phyloP scores from a whole-genome alignment of 2,888 invertebrate genomes.

The Phyllotreta striolata region DNA sequence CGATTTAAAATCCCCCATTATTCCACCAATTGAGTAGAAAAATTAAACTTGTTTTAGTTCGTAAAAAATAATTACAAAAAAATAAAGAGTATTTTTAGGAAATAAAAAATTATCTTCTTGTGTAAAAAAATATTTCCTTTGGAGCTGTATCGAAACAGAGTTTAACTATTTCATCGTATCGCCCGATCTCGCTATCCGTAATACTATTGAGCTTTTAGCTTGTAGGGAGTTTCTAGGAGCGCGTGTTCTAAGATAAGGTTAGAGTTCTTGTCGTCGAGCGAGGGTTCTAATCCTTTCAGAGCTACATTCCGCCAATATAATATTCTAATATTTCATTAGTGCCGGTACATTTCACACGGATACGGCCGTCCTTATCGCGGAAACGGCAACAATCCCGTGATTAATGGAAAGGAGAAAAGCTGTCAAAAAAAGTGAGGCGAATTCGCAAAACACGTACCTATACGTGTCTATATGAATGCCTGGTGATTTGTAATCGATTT shows the following conservation, averaged over 20 bases:
- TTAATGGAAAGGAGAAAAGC: constrained; percentile 16
- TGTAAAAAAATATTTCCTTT: no score
- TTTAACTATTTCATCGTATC: no score
- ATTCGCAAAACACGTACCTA: constrained; percentile 12
- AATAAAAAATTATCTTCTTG: no score
- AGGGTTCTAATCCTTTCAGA: constrained; percentile 10
- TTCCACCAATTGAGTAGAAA: no score
- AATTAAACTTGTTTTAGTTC: no score
- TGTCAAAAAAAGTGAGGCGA: constrained; percentile 11
- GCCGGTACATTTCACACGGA: constrained; percentile 31
- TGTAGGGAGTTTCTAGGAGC: no score
- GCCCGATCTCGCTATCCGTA: no score
- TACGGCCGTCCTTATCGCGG: constrained; percentile 22
- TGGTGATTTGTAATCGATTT: constrained; percentile 15
- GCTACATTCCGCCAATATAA: constrained; percentile 20
- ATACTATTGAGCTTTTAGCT: no score
- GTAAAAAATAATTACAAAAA: no score
- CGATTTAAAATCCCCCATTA: no score
- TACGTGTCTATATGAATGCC: constrained; percentile 11
- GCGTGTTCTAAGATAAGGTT: constrained; percentile 16
- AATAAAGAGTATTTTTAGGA: no score
- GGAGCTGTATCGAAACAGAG: no score
- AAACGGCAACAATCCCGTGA: constrained; percentile 30
- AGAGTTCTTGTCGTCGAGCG: constrained; percentile 17
- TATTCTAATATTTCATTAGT: constrained; percentile 31